phyloP scores from a whole-genome alignment of 1,140 invertebrate species.

The Drosophila miranda region DNA sequence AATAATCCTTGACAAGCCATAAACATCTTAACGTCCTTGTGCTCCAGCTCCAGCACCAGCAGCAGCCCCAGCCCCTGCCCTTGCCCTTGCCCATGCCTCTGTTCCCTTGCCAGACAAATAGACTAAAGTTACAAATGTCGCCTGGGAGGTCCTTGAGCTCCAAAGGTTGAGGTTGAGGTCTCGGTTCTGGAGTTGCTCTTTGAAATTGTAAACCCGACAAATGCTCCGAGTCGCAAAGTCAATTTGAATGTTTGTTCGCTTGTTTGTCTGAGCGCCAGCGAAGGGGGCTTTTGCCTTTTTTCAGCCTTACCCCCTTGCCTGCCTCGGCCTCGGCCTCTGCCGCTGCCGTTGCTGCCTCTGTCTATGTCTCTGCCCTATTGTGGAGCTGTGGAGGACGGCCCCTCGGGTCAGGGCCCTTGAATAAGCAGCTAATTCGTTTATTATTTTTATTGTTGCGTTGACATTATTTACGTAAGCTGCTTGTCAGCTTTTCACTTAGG shows the following conservation, averaged over 20 bases:
- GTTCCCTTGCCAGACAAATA: constrained; percentile 56
- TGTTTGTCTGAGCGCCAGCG: too few relatives aligned
- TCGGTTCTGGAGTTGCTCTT: constrained; percentile 5
- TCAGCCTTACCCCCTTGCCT: constrained; percentile 11
- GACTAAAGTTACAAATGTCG: constrained; percentile 48
- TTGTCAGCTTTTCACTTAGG: constrained; percentile 75
- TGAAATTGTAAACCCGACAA: constrained; percentile 39
- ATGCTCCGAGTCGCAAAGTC: constrained; percentile 60
- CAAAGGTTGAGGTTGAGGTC: not conserved
- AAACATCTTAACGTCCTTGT: constrained; percentile 78
- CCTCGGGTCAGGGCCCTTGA: constrained; percentile 41
- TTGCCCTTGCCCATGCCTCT: not conserved
- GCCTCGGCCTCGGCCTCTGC: constrained; percentile 20
- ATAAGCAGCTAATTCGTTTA: constrained; percentile 80
- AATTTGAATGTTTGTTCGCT: constrained; percentile 70
- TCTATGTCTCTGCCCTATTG: not conserved
- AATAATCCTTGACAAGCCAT: constrained; percentile 81
- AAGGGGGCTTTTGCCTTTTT: constrained; percentile 43
- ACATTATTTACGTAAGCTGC: constrained; percentile 80
- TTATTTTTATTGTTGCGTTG: constrained; percentile 80
- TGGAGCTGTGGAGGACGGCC: not conserved
- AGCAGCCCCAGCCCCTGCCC: not conserved
- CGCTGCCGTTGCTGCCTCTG: too few relatives aligned
- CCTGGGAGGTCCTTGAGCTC: constrained; percentile 1
- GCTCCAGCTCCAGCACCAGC: constrained; percentile 18